phyloP scores from a whole-genome alignment of 37 sponge, comb jelly and placozoan genomes.

The Beroe forskalii region DNA sequence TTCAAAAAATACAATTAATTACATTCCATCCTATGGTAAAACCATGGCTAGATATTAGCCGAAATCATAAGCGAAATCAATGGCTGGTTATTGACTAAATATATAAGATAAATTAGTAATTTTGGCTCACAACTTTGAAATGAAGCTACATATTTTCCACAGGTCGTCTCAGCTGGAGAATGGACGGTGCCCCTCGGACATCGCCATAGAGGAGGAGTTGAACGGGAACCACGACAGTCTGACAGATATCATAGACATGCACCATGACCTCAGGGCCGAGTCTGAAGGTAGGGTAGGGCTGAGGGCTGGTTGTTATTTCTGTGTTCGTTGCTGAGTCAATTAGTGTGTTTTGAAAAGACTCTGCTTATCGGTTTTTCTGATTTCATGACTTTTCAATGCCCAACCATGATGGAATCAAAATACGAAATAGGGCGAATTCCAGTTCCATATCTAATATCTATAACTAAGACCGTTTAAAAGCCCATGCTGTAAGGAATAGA shows the following conservation, averaged over 20 bases:
- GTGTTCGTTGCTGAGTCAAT: not conserved
- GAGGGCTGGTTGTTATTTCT: not conserved
- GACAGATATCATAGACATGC: not conserved
- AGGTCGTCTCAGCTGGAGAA: too few species aligned
- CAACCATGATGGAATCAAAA: too few species aligned
- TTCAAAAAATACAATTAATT: too few species aligned
- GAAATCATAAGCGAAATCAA: not conserved
- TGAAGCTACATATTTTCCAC: not conserved
- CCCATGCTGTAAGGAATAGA: too few species aligned
- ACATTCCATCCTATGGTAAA: too few species aligned
- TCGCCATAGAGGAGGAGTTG: not conserved
- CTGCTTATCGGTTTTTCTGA: too few species aligned
- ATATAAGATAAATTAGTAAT: not conserved
- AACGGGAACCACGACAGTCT: slow-evolving; percentile 10
- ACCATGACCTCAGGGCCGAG: not conserved
- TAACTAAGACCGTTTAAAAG: too few species aligned
- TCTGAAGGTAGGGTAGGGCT: not conserved
- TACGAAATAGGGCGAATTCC: too few species aligned
- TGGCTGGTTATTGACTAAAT: not conserved
- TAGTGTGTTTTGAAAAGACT: not conserved
- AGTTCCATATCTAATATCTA: too few species aligned
- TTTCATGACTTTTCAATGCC: too few species aligned
- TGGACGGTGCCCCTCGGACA: not conserved
- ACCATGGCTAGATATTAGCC: too few species aligned
- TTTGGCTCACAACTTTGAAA: not conserved